Base-by-base conservation (phyloP, 1,140 invertebrate genomes). In the Grapholita molesta region DNA sequence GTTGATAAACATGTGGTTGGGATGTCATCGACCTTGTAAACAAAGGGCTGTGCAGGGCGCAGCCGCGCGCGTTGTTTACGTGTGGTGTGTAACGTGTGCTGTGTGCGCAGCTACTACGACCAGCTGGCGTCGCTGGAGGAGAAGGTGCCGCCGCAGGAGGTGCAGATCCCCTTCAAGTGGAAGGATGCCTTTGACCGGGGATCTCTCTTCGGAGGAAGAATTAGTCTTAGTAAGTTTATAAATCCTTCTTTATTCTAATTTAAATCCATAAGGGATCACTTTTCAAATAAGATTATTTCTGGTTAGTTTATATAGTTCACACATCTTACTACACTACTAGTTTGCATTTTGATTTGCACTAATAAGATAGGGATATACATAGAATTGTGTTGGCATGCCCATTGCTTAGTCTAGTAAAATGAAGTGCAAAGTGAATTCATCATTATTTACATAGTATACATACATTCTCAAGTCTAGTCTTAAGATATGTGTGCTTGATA, bases 131-230 rank as follows among this genome's bases (percentile, higher is more conserved):
- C 97, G 3, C 93, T 99, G 80, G 98, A 99, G 92, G 94, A 94
- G 30, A 99, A 99, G 93, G 96, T 99, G 74, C 97, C 98, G 12
- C 94, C 97, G 2, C 95, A 97, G 73, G 98, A 97, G 85, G 93
- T 98, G 24, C 96, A 97, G 84, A 97, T 98, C 79, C 96, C 97
- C 28, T 99, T 99, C 83, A 99, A 99, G 89, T 99, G 99, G 99
- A 99, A 99, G 91, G 98, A 99, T 96, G 99, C 99, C 2, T 99
- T 99, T 92, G 98, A 99, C 86, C 98, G 97, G 84, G 97, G 97
- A 48, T 96, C 97, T 5, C 94, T 99, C 73, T 99, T 99, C 93
- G 97, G 97, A 69, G 97, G 97, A 67, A 95, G 97, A 89, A 96
- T 97, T 76, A 98, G 97, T 89, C 93, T 99, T 68, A 98, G 97